These are phyloP conservation scores for Ctenopoma kingsleyae DNA, from an alignment of 2,797 vertebrate species.

Conservation along the genomic window DNA sequence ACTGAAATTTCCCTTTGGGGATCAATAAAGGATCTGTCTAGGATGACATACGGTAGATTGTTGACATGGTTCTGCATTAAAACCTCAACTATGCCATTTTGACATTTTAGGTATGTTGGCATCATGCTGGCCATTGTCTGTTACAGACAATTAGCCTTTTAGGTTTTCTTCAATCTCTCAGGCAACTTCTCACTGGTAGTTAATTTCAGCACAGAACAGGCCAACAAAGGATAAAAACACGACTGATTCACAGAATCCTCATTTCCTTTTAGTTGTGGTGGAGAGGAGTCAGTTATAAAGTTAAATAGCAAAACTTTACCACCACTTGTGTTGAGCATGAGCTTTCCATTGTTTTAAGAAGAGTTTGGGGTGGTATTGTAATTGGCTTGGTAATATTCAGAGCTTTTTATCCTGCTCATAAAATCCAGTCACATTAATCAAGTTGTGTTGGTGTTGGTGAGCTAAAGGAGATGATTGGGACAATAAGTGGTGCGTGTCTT, in stretches of 20 bases:
- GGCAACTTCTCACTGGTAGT: constrained; percentile 28
- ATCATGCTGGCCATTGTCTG: too few species aligned
- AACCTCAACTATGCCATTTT: not conserved
- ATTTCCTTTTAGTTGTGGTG: constrained; percentile 42
- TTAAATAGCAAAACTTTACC: constrained; percentile 58
- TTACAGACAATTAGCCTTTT: constrained; percentile 11
- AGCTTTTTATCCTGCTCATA: constrained; percentile 62
- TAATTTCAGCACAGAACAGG: constrained; percentile 46
- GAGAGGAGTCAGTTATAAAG: constrained; percentile 66
- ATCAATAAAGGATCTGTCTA: too few species aligned
- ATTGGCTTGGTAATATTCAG: constrained; percentile 66
- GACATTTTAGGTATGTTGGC: not conserved
- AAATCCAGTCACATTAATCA: constrained; percentile 70
- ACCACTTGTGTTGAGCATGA: constrained; percentile 52
- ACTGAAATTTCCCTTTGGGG: too few species aligned
- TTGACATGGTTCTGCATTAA: not conserved
- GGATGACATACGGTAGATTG: not conserved
- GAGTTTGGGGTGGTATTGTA: constrained; percentile 56
- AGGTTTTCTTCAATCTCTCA: constrained; percentile 16
- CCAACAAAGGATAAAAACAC: constrained; percentile 28
- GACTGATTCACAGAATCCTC: constrained; percentile 49
- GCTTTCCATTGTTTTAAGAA: constrained; percentile 56
- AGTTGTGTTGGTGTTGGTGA: constrained; percentile 51
- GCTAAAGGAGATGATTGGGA: constrained; percentile 63
- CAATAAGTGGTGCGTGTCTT: constrained; percentile 68